A percentile compares a stretch with the other conserved stretches of the same genome.
Evolutionary conservation across 2,888 invertebrate genomes (phyloP).

Genomic region (Plebejus melissa): DNA sequence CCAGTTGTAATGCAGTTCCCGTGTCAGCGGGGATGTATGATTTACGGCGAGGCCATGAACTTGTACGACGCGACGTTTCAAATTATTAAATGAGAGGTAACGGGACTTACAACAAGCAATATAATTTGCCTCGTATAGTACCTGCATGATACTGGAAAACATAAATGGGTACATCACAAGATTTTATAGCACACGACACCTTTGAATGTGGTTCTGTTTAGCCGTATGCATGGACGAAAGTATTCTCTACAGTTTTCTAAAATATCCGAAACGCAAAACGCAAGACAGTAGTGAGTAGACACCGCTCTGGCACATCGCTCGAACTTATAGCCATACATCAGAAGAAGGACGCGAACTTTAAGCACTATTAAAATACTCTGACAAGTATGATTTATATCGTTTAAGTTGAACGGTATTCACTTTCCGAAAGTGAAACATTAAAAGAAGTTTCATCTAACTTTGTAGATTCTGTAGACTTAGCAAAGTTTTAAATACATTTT

Average conservation of each 20-base stretch:
- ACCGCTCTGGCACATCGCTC: background rate
- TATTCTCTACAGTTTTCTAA: background rate
- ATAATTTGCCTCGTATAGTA: too few species aligned
- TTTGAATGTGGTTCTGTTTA: too few species aligned
- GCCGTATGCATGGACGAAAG: too few species aligned
- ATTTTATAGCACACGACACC: too few species aligned
- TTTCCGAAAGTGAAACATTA: background rate
- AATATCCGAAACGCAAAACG: background rate
- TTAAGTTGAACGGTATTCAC: constrained; percentile 12
- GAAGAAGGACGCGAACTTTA: constrained; percentile 11
- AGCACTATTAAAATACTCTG: constrained; percentile 24
- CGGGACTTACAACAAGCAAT: background rate
- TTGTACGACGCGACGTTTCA: background rate
- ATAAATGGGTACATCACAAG: too few species aligned
- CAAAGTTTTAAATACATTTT: background rate
- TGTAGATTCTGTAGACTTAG: background rate
- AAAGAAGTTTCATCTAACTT: background rate
- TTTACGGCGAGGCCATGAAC: constrained; percentile 3
- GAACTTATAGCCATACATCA: background rate
- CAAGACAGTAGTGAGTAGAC: background rate
- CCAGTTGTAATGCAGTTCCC: constrained; percentile 21
- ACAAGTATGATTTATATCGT: constrained; percentile 23
- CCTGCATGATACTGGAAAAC: too few species aligned
- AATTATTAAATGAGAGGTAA: background rate
- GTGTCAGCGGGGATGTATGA: constrained; percentile 10